phyloP scores from a whole-genome alignment of 2,797 vertebrate genomes.

The Centroberyx gerrardi region DNA sequence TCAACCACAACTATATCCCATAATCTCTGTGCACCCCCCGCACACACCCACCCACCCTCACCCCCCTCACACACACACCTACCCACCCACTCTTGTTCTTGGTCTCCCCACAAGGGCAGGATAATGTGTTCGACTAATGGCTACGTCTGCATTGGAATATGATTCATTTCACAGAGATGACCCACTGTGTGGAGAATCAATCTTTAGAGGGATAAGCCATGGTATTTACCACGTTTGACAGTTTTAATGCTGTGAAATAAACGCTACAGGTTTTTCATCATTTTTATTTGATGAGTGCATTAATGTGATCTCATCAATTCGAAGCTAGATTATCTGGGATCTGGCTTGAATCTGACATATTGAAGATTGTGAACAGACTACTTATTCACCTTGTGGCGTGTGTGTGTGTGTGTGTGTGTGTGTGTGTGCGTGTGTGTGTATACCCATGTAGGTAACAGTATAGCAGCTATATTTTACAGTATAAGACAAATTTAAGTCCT shows the following conservation, averaged over 20 bases:
- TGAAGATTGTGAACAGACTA: neutral
- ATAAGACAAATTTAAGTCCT: neutral
- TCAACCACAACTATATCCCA: conserved; percentile 15
- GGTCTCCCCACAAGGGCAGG: conserved; percentile 20
- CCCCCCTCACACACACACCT: neutral
- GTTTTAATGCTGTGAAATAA: conserved; percentile 14
- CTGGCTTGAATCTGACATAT: conserved; percentile 2
- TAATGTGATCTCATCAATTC: neutral
- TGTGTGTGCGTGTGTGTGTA: conserved; percentile 2
- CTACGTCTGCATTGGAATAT: conserved; percentile 30
- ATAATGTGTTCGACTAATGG: conserved; percentile 37
- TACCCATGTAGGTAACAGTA: neutral
- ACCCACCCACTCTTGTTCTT: conserved; percentile 8
- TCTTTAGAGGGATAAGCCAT: conserved; percentile 32
- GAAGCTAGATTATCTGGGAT: conserved; percentile 6
- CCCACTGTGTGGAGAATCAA: conserved; percentile 18
- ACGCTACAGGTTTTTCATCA: conserved; percentile 16
- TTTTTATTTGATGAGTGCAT: neutral
- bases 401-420: conserved; percentile 3
- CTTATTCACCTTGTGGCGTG: neutral
- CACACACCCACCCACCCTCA: neutral
- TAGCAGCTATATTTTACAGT: neutral
- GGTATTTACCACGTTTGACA: conserved; percentile 21
- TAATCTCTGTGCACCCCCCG: neutral
- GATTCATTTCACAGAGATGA: conserved; percentile 35